Conservation (phyloP, 2,113 vertebrate species). For the Aegotheles bennettii region DNA sequence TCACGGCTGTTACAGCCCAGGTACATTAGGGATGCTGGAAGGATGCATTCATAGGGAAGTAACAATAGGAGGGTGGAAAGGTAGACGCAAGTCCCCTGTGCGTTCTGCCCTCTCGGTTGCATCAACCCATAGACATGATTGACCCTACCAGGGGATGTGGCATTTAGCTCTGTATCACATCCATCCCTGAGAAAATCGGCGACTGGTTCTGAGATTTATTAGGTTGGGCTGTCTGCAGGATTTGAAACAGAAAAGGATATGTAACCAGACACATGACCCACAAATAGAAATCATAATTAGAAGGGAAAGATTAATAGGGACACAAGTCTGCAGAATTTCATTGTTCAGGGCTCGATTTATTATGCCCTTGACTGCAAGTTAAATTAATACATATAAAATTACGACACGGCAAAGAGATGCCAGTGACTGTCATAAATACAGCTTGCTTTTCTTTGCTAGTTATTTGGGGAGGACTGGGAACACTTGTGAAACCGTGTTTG, state of each 20-base stretch:
- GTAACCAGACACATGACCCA: neutral
- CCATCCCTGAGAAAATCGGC: neutral
- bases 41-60: neutral
- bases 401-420: neutral
- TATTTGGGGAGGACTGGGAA: neutral
- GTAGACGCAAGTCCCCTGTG: neutral
- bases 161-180: neutral
- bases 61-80: neutral
- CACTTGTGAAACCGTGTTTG: conserved; percentile 1
- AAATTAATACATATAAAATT: neutral
- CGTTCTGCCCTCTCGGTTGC: neutral
- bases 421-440: neutral
- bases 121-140: neutral
- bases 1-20: neutral
- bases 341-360: conserved; percentile 14
- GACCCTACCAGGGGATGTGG: neutral
- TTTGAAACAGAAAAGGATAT: neutral
- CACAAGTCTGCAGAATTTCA: neutral
- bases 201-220: neutral
- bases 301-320: neutral
- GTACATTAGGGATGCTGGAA: neutral
- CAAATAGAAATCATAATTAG: neutral
- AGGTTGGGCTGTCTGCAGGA: neutral
- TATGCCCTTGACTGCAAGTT: neutral
- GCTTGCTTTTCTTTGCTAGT: neutral